phyloP scores from a whole-genome alignment of 2,113 vertebrate genomes.

The Chloropsis hardwickii region DNA sequence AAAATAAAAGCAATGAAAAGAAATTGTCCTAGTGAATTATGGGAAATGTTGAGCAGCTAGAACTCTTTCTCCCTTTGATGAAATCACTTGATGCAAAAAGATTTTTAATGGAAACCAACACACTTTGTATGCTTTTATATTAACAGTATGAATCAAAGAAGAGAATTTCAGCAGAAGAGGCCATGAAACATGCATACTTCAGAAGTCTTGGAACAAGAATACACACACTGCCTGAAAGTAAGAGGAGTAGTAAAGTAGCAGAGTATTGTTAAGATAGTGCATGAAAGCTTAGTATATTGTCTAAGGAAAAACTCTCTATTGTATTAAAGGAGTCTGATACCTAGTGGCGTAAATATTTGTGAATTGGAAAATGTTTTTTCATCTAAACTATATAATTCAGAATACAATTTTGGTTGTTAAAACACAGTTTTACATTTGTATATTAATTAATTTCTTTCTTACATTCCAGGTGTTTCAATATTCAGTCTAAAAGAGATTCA shows the following conservation, averaged over 20 bases:
- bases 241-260: constrained; percentile 57
- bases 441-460: constrained; percentile 6
- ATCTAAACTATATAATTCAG: neutral
- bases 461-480: constrained; percentile 87
- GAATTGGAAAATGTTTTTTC: neutral
- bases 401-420: neutral
- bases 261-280: neutral
- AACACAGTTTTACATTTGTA: neutral
- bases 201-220: constrained; percentile 91
- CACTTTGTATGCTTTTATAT: neutral
- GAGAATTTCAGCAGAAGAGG: constrained; percentile 94
- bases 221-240: constrained; percentile 91
- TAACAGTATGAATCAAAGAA: constrained; percentile 95
- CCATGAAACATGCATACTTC: constrained; percentile 97
- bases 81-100: neutral
- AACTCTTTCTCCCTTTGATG: neutral
- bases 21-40: neutral
- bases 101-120: neutral
- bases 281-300: neutral
- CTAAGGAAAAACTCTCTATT: neutral
- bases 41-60: neutral
- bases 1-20: neutral
- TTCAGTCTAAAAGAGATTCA: constrained; percentile 98
- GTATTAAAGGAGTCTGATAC: neutral
- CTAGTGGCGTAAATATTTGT: neutral